These are phyloP conservation scores for Hippocampus zosterae DNA, from an alignment of 2,113 vertebrate species.

Conservation along the genomic window DNA sequence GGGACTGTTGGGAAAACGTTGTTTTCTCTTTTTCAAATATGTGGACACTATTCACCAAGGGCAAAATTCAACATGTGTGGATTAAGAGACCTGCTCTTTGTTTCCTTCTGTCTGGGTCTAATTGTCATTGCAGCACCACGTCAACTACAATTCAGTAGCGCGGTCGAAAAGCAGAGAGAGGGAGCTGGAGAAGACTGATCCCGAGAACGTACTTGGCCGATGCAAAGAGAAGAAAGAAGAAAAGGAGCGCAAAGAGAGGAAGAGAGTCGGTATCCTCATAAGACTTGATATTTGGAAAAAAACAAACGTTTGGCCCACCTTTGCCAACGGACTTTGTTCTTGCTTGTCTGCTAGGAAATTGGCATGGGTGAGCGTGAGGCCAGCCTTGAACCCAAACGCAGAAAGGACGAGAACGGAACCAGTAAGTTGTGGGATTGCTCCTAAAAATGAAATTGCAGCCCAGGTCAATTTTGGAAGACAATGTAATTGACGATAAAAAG, in stretches of 20 bases:
- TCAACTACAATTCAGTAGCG: constrained; percentile 67
- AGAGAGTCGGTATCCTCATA: constrained; percentile 53
- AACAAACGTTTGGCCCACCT: not conserved
- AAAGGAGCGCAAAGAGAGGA: constrained; percentile 69
- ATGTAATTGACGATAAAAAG: not conserved
- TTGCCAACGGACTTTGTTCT: not conserved
- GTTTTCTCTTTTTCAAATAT: too few relatives aligned
- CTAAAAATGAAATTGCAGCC: not conserved
- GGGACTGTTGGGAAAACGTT: too few relatives aligned
- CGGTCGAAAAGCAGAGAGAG: constrained; percentile 72
- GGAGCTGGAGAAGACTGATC: constrained; percentile 70
- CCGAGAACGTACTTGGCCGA: constrained; percentile 55
- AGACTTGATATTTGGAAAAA: not conserved
- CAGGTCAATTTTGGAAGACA: not conserved
- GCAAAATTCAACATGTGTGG: not conserved
- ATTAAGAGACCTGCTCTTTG: constrained; percentile 2
- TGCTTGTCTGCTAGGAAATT: constrained; percentile 75
- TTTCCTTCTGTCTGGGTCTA: constrained; percentile 10
- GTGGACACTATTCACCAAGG: not conserved
- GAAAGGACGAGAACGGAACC: constrained; percentile 92
- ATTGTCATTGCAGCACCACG: constrained; percentile 57
- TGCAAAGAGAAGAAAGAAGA: constrained; percentile 72
- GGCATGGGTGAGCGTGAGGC: constrained; percentile 80
- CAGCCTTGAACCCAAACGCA: constrained; percentile 83
- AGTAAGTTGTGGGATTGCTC: constrained; percentile 65